These are phyloP conservation scores for Pseudopodoces humilis DNA, from an alignment of 2,113 vertebrate species.

Conservation along the genomic window DNA sequence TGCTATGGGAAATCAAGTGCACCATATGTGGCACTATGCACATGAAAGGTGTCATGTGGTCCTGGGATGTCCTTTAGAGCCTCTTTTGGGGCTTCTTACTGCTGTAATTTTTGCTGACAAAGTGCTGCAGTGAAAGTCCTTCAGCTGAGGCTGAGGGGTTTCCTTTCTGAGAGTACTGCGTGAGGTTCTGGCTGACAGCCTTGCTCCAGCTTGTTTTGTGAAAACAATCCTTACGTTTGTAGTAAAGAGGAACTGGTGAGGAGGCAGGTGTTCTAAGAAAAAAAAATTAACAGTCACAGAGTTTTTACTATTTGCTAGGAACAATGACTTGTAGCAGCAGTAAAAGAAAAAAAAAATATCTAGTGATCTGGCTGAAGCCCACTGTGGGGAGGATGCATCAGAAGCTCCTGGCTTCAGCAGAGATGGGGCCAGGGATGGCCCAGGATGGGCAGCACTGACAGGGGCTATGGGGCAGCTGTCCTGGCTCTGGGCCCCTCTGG, in stretches of 20 bases:
- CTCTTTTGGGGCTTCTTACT: neutral
- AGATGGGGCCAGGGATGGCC: neutral
- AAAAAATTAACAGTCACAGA: neutral
- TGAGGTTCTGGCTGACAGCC: neutral
- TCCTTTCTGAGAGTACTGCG: neutral
- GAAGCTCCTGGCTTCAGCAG: neutral
- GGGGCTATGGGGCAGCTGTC: accelerated
- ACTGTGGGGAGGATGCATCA: neutral
- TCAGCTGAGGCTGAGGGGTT: neutral
- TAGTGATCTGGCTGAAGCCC: accelerated
- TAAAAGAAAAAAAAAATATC: neutral
- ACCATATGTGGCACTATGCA: neutral
- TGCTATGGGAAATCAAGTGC: accelerated
- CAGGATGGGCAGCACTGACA: neutral
- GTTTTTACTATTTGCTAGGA: neutral
- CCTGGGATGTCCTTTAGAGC: neutral
- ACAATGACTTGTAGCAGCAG: neutral
- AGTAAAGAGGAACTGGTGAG: neutral
- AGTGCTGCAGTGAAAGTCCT: neutral
- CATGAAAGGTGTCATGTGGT: neutral
- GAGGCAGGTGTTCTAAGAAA: neutral
- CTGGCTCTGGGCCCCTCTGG: accelerated
- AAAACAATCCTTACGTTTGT: neutral
- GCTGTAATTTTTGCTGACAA: neutral
- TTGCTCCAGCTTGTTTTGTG: neutral